Evolutionary conservation across 2,113 vertebrate genomes (phyloP).

Genomic region (Gallinago undulata): DNA sequence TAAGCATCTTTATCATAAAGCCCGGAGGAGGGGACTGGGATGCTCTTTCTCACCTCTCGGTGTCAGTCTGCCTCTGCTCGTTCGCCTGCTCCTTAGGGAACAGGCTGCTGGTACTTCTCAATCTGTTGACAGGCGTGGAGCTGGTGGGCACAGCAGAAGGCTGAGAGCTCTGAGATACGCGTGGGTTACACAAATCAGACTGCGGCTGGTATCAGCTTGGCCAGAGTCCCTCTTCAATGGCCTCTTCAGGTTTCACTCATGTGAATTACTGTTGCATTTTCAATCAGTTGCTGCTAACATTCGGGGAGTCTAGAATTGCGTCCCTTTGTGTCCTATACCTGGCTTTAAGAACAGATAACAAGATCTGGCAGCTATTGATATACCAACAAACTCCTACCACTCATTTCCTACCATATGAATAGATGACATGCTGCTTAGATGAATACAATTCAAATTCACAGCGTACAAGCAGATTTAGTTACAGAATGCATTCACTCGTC

Average conservation of each 20-base stretch:
- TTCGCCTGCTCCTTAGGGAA: not conserved
- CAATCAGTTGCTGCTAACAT: not conserved
- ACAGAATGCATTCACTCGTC: not conserved
- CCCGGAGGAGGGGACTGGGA: not conserved
- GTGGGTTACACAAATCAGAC: not conserved
- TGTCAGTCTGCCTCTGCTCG: accelerated
- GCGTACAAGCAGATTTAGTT: not conserved
- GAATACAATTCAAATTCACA: not conserved
- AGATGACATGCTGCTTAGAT: not conserved
- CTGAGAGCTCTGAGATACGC: not conserved
- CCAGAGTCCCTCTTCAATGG: not conserved
- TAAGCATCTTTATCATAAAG: not conserved
- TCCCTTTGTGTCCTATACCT: not conserved
- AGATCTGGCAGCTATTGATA: not conserved
- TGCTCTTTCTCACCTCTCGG: not conserved
- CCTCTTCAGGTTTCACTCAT: not conserved
- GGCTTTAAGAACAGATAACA: not conserved
- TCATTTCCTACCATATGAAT: not conserved
- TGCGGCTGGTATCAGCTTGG: accelerated
- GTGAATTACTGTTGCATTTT: not conserved
- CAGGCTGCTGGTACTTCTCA: not conserved
- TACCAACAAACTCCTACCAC: not conserved
- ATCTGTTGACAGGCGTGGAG: not conserved
- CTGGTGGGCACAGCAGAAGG: not conserved
- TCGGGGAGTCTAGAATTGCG: not conserved